A percentile compares a stretch with the other conserved stretches of the same genome.
These are phyloP conservation scores for Recurvirostra avosetta DNA, from an alignment of 2,113 vertebrate species.

Conservation along the genomic window DNA sequence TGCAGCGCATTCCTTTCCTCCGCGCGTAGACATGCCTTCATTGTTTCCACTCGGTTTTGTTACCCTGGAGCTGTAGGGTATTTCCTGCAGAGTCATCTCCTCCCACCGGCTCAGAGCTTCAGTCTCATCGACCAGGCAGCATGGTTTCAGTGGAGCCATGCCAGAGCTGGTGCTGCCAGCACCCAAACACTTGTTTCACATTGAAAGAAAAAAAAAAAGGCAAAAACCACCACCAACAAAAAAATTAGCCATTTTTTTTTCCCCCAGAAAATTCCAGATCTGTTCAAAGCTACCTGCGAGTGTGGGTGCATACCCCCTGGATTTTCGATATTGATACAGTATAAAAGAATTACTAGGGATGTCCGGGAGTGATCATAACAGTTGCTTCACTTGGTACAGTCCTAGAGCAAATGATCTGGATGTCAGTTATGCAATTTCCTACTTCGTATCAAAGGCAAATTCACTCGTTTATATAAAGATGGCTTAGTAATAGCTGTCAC, in stretches of 20 bases:
- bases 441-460: not conserved
- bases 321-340: not conserved
- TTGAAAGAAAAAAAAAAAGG: not conserved
- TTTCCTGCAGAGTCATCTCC: slow-evolving; percentile 45
- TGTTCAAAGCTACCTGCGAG: not conserved
- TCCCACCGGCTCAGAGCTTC: not conserved
- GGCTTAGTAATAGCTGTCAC: not conserved
- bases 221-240: not conserved
- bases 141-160: not conserved
- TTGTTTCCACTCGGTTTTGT: slow-evolving; percentile 31
- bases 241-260: not conserved
- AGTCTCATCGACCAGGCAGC: not conserved
- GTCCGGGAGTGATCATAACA: not conserved
- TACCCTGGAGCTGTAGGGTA: slow-evolving; percentile 18
- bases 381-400: not conserved
- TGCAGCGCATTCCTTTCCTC: not conserved
- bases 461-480: not conserved
- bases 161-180: not conserved
- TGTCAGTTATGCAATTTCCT: not conserved
- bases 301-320: not conserved
- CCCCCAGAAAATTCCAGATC: not conserved
- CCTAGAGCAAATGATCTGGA: not conserved
- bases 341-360: not conserved
- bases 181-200: not conserved
- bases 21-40: not conserved